Conservation (phyloP, 2,113 vertebrate genomes). For the Chaetorhynchus papuensis region DNA sequence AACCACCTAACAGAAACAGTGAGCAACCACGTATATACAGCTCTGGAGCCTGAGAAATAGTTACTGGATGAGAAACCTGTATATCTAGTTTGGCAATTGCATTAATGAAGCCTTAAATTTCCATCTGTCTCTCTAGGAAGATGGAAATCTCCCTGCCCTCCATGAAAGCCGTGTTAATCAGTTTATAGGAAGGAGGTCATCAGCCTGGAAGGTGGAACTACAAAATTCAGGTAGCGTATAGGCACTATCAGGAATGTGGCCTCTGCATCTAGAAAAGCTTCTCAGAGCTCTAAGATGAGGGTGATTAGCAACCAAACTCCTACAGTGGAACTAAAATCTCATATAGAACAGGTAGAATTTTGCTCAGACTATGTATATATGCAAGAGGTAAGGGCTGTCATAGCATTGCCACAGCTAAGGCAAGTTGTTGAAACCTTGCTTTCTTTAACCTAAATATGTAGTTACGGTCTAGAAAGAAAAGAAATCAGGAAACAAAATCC, state of each 20-base stretch:
- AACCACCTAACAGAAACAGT: neutral
- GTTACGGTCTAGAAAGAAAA: neutral
- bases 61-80: neutral
- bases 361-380: neutral
- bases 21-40: rapidly evolving
- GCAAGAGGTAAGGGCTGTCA: neutral
- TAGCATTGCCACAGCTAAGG: neutral
- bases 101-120: conserved; percentile 12
- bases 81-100: neutral
- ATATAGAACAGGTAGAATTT: neutral
- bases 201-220: neutral
- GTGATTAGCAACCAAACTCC: neutral
- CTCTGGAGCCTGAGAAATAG: neutral
- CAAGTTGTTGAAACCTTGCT: neutral
- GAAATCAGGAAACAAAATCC: neutral
- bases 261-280: neutral
- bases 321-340: neutral
- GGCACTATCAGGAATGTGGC: neutral
- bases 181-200: neutral
- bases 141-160: neutral
- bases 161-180: neutral
- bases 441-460: neutral
- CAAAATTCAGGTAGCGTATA: neutral
- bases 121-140: conserved; percentile 6
- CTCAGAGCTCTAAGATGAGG: neutral